Evolutionary conservation across 64 coral and sea anemone species (phyloP).

Genomic region (Pocillopora damicornis): DNA sequence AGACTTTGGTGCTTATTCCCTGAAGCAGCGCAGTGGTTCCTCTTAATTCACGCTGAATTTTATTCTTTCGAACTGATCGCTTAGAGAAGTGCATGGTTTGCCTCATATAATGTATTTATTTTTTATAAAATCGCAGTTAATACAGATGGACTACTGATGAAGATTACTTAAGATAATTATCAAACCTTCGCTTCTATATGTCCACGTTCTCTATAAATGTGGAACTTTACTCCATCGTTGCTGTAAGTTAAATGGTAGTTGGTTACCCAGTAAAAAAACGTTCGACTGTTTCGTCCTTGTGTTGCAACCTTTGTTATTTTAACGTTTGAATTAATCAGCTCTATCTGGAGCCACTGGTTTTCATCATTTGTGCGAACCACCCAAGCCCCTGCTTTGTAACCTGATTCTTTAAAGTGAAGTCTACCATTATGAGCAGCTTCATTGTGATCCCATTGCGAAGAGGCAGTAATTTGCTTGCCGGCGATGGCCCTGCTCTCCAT

Average conservation of each 20-base stretch:
- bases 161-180: no score
- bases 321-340: background rate
- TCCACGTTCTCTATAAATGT: background rate
- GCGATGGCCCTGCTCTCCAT: background rate
- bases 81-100: no score
- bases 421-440: constrained; percentile 14
- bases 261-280: constrained; percentile 4
- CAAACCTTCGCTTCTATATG: background rate
- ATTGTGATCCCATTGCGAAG: background rate
- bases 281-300: constrained; percentile 8
- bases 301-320: constrained; percentile 12
- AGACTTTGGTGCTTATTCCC: no score
- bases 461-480: constrained; percentile 36
- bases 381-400: background rate
- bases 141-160: no score
- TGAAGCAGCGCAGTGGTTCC: no score
- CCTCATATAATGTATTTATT: no score
- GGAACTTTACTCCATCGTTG: background rate
- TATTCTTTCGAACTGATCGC: no score
- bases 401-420: constrained; percentile 26
- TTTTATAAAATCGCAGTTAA: no score
- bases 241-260: constrained; percentile 2
- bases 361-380: background rate
- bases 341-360: constrained; percentile 40
- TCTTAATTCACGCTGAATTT: no score